These are phyloP conservation scores for Neostethus bicornis DNA, from an alignment of 2,797 vertebrate species.

Conservation along the genomic window DNA sequence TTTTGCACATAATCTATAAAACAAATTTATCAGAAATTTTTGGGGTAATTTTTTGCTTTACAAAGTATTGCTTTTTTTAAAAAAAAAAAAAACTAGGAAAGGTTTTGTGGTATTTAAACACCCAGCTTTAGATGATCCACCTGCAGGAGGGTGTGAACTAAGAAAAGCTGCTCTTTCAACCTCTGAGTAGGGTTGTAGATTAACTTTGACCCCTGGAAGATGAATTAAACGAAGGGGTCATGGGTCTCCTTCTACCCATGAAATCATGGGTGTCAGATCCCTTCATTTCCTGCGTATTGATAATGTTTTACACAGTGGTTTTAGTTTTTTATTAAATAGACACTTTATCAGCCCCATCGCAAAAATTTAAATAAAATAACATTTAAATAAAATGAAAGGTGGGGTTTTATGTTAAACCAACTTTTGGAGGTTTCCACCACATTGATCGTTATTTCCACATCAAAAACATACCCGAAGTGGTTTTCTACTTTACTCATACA, in stretches of 20 bases:
- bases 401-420: too few species aligned
- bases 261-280: not conserved
- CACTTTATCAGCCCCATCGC: too few species aligned
- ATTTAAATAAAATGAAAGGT: too few species aligned
- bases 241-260: not conserved
- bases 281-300: not conserved
- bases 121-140: conserved; percentile 7
- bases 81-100: not conserved
- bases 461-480: too few species aligned
- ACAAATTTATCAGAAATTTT: not conserved
- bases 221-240: not conserved
- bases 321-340: not conserved
- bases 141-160: conserved; percentile 3
- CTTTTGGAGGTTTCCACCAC: too few species aligned
- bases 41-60: not conserved
- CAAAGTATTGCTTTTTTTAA: not conserved
- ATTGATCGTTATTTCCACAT: too few species aligned
- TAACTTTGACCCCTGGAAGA: not conserved
- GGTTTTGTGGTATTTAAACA: not conserved
- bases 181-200: not conserved
- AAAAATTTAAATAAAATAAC: too few species aligned
- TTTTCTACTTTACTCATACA: too few species aligned
- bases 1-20: not conserved
- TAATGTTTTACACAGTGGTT: not conserved
- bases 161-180: conserved; percentile 15